Base-by-base conservation (phyloP, 30 jellyfish, hydroid and myxozoan genomes). In the Catostylus mosaicus region DNA sequence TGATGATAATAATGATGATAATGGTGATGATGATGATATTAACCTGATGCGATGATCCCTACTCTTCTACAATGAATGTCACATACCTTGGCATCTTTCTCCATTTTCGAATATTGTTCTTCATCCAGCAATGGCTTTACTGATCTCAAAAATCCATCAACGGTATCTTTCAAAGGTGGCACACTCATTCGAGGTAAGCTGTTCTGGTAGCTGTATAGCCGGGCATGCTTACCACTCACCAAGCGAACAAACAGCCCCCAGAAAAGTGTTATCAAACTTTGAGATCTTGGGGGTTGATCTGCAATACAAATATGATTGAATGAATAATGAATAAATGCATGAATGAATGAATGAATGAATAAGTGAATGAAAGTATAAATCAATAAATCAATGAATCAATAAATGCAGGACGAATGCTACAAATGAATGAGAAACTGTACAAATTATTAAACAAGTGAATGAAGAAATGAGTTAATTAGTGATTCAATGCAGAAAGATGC, bases 231-330 rank as follows among this genome's bases (percentile, higher is more conserved):
- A 3, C 98, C 98, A 61, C 98, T 85, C 23, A 92, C 96, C 60
- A 92, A 69, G 8, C 96, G 92, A 16, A 92, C 96, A 5, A 86
- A 19, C 77, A 86, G 65, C 12, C 85, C 96, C 98, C 98, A 92
- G 71, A 92, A 27, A 19, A 92, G 47, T n/a, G 93, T 93, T 0
- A 78, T 46, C 30, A 75, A 73, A 63, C 98, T 92, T 37, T 82
- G 96, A 7, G 98, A 92, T 40, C 98, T 82, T 4, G 98, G 98
- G 37, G 98, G 98, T 62, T 92, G 96, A 52, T 92, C 98, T 92
- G 71, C 27, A 46, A 68, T 5, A 19, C 30, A 18, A 68, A 70
- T 7, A 10, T 4, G 1, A 23, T 4, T 48, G 1, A 2, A 16
- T 48, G 14, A 6, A 48, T 16, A 48, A 16, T 48, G 1, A n/a